A percentile compares a stretch with the other conserved stretches of the same genome.
Evolutionary conservation across 2,797 vertebrate genomes (phyloP).

Genomic region (Syndactyla subalaris): DNA sequence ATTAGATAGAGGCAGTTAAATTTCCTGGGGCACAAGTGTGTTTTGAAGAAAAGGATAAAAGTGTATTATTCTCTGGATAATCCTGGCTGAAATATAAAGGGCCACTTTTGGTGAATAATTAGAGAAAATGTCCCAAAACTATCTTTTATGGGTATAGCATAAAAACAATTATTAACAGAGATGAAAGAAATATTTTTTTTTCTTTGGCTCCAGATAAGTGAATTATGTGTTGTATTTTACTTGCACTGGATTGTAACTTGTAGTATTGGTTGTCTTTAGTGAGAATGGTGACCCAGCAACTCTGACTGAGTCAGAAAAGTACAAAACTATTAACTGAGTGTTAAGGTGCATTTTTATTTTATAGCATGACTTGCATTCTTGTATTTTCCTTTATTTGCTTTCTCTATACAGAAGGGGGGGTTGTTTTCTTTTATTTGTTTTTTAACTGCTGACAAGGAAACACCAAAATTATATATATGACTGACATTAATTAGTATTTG

Average conservation of each 20-base stretch:
- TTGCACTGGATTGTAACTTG: not conserved
- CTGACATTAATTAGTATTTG: not conserved
- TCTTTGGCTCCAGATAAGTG: not conserved
- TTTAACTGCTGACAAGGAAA: not conserved
- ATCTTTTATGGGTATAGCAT: not conserved
- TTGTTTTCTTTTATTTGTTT: not conserved
- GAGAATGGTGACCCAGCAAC: not conserved
- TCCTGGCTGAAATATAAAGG: conserved; percentile 23
- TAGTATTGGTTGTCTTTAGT: not conserved
- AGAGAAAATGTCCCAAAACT: not conserved
- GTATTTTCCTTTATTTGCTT: not conserved
- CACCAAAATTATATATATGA: not conserved
- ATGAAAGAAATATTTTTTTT: not conserved
- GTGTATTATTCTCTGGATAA: conserved; percentile 38
- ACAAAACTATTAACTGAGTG: not conserved
- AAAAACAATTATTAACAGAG: not conserved
- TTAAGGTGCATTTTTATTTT: not conserved
- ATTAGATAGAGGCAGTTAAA: conserved; percentile 46
- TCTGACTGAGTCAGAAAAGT: not conserved
- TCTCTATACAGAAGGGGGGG: accelerated
- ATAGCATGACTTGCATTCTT: not conserved
- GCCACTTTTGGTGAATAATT: not conserved
- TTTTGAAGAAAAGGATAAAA: conserved; percentile 46
- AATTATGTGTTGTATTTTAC: not conserved
- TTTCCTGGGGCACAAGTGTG: conserved; percentile 47